Conservation (phyloP, 2,888 invertebrate species). For the Rhyacophila evoluta region DNA sequence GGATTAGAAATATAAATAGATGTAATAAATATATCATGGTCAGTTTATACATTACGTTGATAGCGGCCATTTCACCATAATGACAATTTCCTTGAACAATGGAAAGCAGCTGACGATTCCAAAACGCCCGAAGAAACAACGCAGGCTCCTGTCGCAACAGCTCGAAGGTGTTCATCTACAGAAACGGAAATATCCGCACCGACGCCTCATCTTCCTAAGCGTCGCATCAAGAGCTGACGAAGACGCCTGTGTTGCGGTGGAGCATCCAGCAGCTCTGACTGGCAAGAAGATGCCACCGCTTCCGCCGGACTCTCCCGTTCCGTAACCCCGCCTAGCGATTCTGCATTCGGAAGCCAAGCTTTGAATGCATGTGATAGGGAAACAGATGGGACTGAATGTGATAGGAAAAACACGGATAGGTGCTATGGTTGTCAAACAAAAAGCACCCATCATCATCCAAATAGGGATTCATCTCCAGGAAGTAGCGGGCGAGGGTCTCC, state of each 20-base stretch:
- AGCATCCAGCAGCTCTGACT: not conserved
- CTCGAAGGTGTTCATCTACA: conserved; percentile 24
- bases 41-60: too few species aligned
- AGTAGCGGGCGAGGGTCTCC: conserved; percentile 68
- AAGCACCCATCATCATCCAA: not conserved
- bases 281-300: conserved; percentile 23
- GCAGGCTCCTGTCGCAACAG: not conserved
- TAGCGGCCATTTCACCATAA: not conserved
- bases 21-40: too few species aligned
- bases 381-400: conserved; percentile 58
- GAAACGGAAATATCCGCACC: not conserved
- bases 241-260: conserved; percentile 43
- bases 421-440: not conserved
- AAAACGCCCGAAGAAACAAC: conserved; percentile 54
- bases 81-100: not conserved
- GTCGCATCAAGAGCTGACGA: conserved; percentile 46
- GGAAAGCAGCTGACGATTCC: conserved; percentile 51
- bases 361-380: conserved; percentile 67
- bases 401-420: conserved; percentile 54
- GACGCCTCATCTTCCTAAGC: not conserved
- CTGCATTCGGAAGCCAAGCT: conserved; percentile 66
- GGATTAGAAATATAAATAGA: too few species aligned
- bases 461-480: conserved; percentile 65
- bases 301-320: conserved; percentile 60
- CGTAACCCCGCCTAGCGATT: conserved; percentile 68